phyloP scores from a whole-genome alignment of 2,797 vertebrate genomes.

The Perodicticus potto region DNA sequence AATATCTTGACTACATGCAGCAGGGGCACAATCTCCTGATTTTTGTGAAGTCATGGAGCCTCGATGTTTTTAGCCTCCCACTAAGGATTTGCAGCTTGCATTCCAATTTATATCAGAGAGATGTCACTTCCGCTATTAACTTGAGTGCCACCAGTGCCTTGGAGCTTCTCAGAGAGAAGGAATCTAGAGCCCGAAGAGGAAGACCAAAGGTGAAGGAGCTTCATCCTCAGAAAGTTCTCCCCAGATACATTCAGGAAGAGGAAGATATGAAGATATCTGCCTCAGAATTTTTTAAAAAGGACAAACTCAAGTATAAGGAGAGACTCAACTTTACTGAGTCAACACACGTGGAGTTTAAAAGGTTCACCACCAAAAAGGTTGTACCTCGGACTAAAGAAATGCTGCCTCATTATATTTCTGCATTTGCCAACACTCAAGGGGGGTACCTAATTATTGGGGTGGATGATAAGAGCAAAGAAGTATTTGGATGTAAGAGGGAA shows the following conservation, averaged over 20 bases:
- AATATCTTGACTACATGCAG: slow-evolving; percentile 78
- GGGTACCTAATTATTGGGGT: slow-evolving; percentile 85
- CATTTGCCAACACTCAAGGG: slow-evolving; percentile 85
- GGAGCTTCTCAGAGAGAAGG: slow-evolving; percentile 64
- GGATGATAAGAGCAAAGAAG: slow-evolving; percentile 77
- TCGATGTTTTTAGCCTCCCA: neutral
- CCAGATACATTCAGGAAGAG: slow-evolving; percentile 50
- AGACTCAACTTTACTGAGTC: slow-evolving; percentile 84
- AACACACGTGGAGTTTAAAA: slow-evolving; percentile 82
- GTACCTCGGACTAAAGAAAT: slow-evolving; percentile 70
- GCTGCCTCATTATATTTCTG: slow-evolving; percentile 81
- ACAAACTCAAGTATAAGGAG: slow-evolving; percentile 66
- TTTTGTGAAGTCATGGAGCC: slow-evolving; percentile 84
- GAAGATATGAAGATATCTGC: slow-evolving; percentile 32
- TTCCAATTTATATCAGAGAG: slow-evolving; percentile 74
- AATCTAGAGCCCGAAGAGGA: neutral
- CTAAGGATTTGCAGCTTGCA: slow-evolving; percentile 64
- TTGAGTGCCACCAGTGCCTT: neutral
- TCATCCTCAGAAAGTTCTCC: neutral
- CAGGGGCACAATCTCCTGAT: slow-evolving; percentile 69
- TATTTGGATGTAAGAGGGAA: slow-evolving; percentile 77
- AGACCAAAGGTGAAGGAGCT: neutral
- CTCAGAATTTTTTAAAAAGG: slow-evolving; percentile 71
- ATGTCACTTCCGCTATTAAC: slow-evolving; percentile 30
- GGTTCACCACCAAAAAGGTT: slow-evolving; percentile 68